A percentile compares a stretch with the other conserved stretches of the same genome.
phyloP scores from a whole-genome alignment of 2,797 vertebrate genomes.

The Chanos chanos region DNA sequence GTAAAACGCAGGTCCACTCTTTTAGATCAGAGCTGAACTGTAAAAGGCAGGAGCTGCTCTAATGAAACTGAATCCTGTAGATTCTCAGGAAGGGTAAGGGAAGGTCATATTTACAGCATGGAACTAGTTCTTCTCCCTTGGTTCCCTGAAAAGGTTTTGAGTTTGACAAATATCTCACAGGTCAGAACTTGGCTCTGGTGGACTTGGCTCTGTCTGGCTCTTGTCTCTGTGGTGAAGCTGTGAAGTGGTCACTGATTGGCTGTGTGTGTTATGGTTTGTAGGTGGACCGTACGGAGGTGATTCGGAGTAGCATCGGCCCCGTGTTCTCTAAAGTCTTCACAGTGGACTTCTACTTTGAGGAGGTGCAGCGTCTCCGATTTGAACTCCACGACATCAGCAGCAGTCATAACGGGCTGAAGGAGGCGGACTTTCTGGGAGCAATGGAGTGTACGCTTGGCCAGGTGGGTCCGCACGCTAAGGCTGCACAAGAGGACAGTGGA shows the following conservation, averaged over 20 bases:
- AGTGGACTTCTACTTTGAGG: conserved; percentile 97
- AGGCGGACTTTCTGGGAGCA: conserved; percentile 91
- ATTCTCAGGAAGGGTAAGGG: too few species aligned
- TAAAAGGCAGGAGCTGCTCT: too few species aligned
- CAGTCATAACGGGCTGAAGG: conserved; percentile 93
- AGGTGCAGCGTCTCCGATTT: conserved; percentile 91
- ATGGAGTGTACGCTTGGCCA: conserved; percentile 94
- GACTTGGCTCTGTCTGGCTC: not conserved
- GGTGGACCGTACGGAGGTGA: conserved; percentile 97
- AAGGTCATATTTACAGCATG: too few species aligned
- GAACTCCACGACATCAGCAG: conserved; percentile 97
- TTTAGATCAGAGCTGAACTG: too few species aligned
- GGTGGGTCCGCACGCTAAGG: conserved; percentile 4
- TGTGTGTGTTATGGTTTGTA: conserved; percentile 46
- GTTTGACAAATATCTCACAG: too few species aligned
- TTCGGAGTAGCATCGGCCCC: conserved; percentile 90
- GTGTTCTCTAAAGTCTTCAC: conserved; percentile 96
- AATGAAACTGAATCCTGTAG: too few species aligned
- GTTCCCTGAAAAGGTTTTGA: too few species aligned
- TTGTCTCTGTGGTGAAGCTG: too few species aligned
- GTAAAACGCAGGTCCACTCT: too few species aligned
- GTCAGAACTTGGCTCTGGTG: too few species aligned
- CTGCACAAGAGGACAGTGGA: conserved; percentile 7
- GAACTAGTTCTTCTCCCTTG: too few species aligned
- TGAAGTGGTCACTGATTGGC: conserved; percentile 2